These are phyloP conservation scores for Ictalurus punctatus DNA, from an alignment of 2,113 vertebrate species.

Conservation along the genomic window DNA sequence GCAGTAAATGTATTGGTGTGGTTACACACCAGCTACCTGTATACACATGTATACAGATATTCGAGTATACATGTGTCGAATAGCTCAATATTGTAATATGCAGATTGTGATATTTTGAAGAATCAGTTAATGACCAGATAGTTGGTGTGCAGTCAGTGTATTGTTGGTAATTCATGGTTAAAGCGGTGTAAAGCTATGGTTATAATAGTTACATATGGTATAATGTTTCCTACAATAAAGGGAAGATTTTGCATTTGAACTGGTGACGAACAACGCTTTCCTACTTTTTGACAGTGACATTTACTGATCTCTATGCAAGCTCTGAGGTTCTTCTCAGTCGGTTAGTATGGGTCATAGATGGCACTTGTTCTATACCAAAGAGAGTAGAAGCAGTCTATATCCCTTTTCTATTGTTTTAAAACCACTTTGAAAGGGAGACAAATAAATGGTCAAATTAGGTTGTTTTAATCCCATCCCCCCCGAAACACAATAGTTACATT, in stretches of 20 bases:
- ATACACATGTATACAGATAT: too few species aligned
- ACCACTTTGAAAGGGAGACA: slow-evolving; percentile 24
- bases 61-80: neutral
- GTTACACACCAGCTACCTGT: neutral
- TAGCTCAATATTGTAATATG: too few species aligned
- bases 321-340: neutral
- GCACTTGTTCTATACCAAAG: too few species aligned
- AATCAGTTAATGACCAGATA: too few species aligned
- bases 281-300: neutral
- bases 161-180: too few species aligned
- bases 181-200: too few species aligned
- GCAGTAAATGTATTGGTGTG: neutral
- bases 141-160: too few species aligned
- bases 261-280: neutral
- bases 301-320: neutral
- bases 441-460: slow-evolving; percentile 48
- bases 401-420: slow-evolving; percentile 1
- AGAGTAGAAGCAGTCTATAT: neutral
- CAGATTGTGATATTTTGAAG: too few species aligned
- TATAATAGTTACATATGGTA: too few species aligned
- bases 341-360: neutral
- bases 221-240: neutral
- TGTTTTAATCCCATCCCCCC: slow-evolving; percentile 49
- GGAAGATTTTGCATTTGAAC: neutral
- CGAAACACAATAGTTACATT: slow-evolving; percentile 49